Base-by-base conservation (phyloP, 2,888 invertebrate species). In the Vanessa cardui region DNA sequence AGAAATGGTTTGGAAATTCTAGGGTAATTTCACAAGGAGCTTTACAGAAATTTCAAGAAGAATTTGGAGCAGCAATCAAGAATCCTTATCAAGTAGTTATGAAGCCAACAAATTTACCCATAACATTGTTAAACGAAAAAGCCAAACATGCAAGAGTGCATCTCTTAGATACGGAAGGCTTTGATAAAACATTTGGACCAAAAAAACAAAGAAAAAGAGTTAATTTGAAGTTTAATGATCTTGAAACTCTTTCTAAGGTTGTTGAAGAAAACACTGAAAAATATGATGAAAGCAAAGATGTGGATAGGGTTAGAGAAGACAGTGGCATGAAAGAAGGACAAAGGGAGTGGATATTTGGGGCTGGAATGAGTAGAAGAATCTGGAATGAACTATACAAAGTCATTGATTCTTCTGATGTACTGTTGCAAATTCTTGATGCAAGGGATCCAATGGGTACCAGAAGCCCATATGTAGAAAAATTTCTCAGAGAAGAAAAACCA, bases 371-470 rank as follows among this genome's bases (percentile, higher is more conserved):
- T 77, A 98, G 95, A 89, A 94, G 99, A 76, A 99, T 99, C 80
- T 99, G 99, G 99, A 99, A 98, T 92, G 99, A 99, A 85, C 88
- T 99, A 56, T 99, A 99, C 85, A 99, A 99, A 94, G 99, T 99
- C 39, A 96, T 99, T 64, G 99, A 99, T 87, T 99, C 99, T 3
- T 98, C 99, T 0, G 99, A 99, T 94, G 99, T 99, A 6, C 90
- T 99, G 18, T 89, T 99, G 39, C 98, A 99, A 92, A 97, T 99
- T 5, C 92, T 99, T 70, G 99, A 99, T 93, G 99, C 99, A 0
- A 94, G 99, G 73, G 99, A 99, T 93, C 99, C 99, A 0, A 94
- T 97, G 93, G 99, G 99, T 2, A 99, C 99, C 0, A 94, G 99
- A 64, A 98, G 98, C 70, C 95, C 96, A 56, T 97, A 97, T 82